phyloP scores from a whole-genome alignment of 2,797 vertebrate genomes.

The Dendrocincla tyrannina region DNA sequence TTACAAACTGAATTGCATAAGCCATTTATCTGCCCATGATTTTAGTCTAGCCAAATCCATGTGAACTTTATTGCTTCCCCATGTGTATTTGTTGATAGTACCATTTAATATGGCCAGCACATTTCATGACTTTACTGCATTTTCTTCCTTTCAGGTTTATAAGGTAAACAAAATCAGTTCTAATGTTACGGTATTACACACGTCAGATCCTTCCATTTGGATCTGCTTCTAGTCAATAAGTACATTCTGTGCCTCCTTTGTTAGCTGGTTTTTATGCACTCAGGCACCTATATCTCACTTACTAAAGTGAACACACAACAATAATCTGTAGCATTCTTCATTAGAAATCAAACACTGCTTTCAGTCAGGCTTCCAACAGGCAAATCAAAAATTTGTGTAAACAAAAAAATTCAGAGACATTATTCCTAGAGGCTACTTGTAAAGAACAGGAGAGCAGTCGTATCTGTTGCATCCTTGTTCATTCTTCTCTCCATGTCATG shows the following conservation, averaged over 20 bases:
- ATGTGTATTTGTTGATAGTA: not conserved
- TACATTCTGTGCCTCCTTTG: not conserved
- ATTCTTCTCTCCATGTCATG: not conserved
- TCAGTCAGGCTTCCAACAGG: not conserved
- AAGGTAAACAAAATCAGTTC: slow-evolving; percentile 68
- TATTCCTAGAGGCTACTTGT: not conserved
- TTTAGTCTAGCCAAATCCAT: slow-evolving; percentile 10
- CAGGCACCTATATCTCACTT: not conserved
- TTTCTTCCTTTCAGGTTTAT: slow-evolving; percentile 31
- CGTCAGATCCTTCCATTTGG: slow-evolving; percentile 10
- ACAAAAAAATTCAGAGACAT: not conserved
- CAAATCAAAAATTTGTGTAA: not conserved
- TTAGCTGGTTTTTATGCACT: slow-evolving; percentile 16
- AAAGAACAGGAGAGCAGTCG: not conserved
- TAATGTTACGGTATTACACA: not conserved
- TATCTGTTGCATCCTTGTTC: not conserved
- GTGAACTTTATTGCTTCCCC: slow-evolving; percentile 40
- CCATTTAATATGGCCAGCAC: slow-evolving; percentile 28
- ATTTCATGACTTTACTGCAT: slow-evolving; percentile 35
- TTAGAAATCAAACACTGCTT: not conserved
- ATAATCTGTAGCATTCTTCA: not conserved
- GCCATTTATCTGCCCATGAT: slow-evolving; percentile 13
- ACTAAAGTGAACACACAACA: not conserved
- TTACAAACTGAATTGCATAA: not conserved
- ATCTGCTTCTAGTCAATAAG: not conserved